Conservation (phyloP, 1,140 invertebrate genomes). For the Hylaeus anthracinus region DNA sequence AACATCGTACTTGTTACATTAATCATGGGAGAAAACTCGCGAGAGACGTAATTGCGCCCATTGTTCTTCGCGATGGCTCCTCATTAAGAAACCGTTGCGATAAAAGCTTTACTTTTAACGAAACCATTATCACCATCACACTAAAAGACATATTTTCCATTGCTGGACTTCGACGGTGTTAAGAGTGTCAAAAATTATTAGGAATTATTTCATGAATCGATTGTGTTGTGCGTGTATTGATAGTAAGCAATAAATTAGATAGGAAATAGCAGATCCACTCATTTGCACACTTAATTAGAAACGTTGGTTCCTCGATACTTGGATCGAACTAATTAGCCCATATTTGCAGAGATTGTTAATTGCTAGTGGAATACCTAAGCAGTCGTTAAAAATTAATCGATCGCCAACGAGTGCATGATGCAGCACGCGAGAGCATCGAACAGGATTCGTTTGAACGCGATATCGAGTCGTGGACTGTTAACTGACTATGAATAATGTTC, state of each 20-base stretch:
- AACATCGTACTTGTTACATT: slow-evolving; percentile 53
- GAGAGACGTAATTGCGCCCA: slow-evolving; percentile 49
- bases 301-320: not conserved
- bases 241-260: no score
- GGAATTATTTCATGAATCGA: no score
- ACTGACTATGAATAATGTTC: slow-evolving; percentile 15
- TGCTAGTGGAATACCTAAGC: not conserved
- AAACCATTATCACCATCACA: not conserved
- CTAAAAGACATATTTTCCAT: not conserved
- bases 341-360: not conserved
- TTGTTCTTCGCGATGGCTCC: slow-evolving; percentile 42
- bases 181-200: no score
- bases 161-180: no score
- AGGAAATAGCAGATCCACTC: no score
- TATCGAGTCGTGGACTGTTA: not conserved
- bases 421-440: not conserved
- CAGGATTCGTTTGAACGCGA: not conserved
- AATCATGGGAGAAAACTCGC: slow-evolving; percentile 70
- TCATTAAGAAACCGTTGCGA: slow-evolving; percentile 24
- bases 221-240: no score
- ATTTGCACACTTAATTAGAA: not conserved
- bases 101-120: slow-evolving; percentile 17
- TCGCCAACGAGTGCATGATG: not conserved
- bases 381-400: slow-evolving; percentile 9
- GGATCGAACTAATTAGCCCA: not conserved